Base-by-base conservation (phyloP, 2,113 vertebrate genomes). In the Oreochromis niloticus region DNA sequence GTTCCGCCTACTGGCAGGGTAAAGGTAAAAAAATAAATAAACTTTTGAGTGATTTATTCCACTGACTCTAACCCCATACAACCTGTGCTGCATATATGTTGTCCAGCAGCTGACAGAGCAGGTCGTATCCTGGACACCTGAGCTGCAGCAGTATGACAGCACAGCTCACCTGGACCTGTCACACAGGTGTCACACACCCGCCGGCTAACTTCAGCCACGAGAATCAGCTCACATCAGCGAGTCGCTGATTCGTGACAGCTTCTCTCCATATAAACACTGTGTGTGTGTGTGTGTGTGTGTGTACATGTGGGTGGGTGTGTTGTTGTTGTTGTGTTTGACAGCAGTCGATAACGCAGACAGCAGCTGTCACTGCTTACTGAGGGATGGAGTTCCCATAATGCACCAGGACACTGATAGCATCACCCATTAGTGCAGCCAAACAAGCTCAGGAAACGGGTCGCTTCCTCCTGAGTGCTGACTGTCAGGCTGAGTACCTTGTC, bases 341-440 rank as follows among this genome's bases (percentile, higher is more conserved):
- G 81, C 34, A 73, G 17, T 34, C 7, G 48, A 87, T 88, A 86
- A 88, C 54, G 10, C 81, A 89, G 22, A 48, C 43, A 7, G 56
- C 83, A 84, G 73, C 87, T 87, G 80, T 68, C 46, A 50, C 54
- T 32, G 19, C 50, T 46, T 43, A 16, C 16, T 90, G 83, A 87
- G 30, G 17, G 56, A 85, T 78, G 52, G 57, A 61, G 22, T 7
- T 41, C 88, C 85, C 87, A 82, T 87, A 86, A 91, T 91, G 80
- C 73, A 88, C 9, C 83, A 87, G 71, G 46, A 43, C 43, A 43
- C 13, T 22, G 92, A 92, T 89, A 88, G 78, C 11, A 89, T 89
- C 83, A 43, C 43, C 14, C 36, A 57, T 81, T 57, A 36, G 34
- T 43, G 34, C 8, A 14, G 79, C 16, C n/a, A 32, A 61, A 32